phyloP scores from a whole-genome alignment of 1,140 invertebrate genomes.

The Hirudo medicinalis region DNA sequence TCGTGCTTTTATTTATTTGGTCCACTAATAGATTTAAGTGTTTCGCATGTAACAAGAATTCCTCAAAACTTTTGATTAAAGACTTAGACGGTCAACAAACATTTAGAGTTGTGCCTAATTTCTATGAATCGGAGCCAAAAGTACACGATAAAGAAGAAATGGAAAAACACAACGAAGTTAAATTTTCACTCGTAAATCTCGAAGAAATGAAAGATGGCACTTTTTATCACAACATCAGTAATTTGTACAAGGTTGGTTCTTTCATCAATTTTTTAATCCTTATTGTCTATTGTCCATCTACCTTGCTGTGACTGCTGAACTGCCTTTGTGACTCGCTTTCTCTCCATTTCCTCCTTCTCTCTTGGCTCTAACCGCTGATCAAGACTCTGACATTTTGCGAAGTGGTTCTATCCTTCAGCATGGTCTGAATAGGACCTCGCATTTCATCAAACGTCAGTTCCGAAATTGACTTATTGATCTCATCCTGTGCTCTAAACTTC shows the following conservation, averaged over 20 bases:
- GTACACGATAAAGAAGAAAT: not conserved
- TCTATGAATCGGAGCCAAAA: not conserved
- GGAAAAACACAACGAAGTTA: not conserved
- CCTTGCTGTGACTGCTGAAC: too few species aligned
- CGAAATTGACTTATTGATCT: too few species aligned
- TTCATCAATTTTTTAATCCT: not conserved
- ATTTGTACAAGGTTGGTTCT: not conserved
- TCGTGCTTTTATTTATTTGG: slow-evolving; percentile 1
- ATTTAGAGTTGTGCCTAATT: not conserved
- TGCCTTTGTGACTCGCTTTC: too few species aligned
- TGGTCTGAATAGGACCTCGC: too few species aligned
- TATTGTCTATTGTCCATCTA: too few species aligned
- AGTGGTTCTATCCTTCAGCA: too few species aligned
- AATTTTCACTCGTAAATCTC: slow-evolving; percentile 2
- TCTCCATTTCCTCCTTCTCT: too few species aligned
- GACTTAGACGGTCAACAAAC: not conserved
- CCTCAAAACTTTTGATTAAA: not conserved
- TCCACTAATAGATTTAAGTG: not conserved
- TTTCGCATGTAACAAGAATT: not conserved
- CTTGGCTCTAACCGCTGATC: too few species aligned
- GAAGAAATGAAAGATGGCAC: not conserved
- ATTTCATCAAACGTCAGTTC: too few species aligned
- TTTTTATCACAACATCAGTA: slow-evolving; percentile 4
- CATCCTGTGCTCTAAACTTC: too few species aligned
- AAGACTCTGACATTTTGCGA: too few species aligned